These are phyloP conservation scores for Diadegma fenestrale DNA, from an alignment of 2,888 invertebrate genomes.

Conservation along the genomic window DNA sequence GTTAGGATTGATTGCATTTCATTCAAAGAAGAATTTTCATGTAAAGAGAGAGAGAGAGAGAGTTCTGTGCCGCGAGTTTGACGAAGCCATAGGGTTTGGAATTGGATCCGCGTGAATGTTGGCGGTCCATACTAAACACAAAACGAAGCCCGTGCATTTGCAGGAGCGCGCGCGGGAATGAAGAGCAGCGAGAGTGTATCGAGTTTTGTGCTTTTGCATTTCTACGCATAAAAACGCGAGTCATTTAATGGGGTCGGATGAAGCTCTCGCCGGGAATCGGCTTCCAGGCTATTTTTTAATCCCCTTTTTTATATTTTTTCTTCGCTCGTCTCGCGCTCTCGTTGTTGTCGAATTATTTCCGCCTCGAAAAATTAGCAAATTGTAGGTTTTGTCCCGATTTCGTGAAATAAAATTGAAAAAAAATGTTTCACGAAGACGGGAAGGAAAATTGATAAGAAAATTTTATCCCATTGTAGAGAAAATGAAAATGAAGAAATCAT, in stretches of 20 bases:
- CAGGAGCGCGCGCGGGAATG: neutral
- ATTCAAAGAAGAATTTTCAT: constrained; percentile 51
- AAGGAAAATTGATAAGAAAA: neutral
- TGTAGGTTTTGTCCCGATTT: constrained; percentile 57
- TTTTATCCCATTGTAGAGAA: neutral
- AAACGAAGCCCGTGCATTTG: neutral
- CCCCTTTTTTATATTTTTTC: neutral
- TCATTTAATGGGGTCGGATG: neutral
- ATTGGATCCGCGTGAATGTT: constrained; percentile 16
- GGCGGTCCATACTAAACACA: constrained; percentile 14
- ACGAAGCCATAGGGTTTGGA: constrained; percentile 17
- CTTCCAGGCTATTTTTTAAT: neutral
- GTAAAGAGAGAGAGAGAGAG: constrained; percentile 27
- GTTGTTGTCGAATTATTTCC: constrained; percentile 43
- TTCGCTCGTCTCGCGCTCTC: neutral
- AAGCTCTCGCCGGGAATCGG: neutral
- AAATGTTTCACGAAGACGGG: neutral
- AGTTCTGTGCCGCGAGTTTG: constrained; percentile 26
- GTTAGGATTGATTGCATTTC: constrained; percentile 58
- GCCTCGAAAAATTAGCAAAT: constrained; percentile 57
- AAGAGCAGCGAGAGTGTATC: neutral
- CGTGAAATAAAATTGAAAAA: neutral
- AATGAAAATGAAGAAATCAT: constrained; percentile 13
- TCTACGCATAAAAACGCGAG: neutral
- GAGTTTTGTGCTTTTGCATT: neutral